Percentiles rank a stretch among this genome's conserved stretches.
Conservation (phyloP, 2,888 invertebrate genomes). For the Arrhopalites spinosus region DNA sequence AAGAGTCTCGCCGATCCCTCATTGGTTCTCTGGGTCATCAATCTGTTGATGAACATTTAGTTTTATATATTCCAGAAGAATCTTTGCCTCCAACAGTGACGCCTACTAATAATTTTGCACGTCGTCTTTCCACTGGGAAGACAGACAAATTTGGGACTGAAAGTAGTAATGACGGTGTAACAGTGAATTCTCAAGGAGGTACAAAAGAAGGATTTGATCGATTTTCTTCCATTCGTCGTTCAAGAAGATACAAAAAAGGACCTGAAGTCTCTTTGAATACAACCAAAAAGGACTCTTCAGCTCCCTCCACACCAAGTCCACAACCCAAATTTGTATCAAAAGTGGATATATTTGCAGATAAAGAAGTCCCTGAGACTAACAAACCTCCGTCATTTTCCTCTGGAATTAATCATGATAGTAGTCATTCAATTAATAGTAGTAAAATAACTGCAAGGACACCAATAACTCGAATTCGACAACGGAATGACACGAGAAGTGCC, state of each 20-base stretch:
- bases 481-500: conserved; percentile 49
- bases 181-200: conserved; percentile 37
- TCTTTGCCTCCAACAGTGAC: conserved; percentile 34
- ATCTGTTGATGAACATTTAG: conserved; percentile 64
- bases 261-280: conserved; percentile 58
- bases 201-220: conserved; percentile 77
- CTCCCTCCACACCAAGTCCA: conserved; percentile 55
- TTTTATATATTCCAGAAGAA: conserved; percentile 64
- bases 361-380: too few relatives aligned
- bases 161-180: not conserved
- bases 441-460: conserved; percentile 34
- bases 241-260: conserved; percentile 74
- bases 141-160: conserved; percentile 6
- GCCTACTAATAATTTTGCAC: conserved; percentile 10
- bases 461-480: conserved; percentile 29
- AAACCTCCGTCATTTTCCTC: not conserved
- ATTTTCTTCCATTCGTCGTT: conserved; percentile 79
- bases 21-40: conserved; percentile 65
- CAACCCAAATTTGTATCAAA: conserved; percentile 44
- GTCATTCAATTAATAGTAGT: not conserved
- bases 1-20: conserved; percentile 67
- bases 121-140: conserved; percentile 41
- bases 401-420: not conserved
- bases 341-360: conserved; percentile 38
- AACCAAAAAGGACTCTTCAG: conserved; percentile 61